phyloP scores from a whole-genome alignment of 2,113 vertebrate species.

The Onychostruthus taczanowskii region DNA sequence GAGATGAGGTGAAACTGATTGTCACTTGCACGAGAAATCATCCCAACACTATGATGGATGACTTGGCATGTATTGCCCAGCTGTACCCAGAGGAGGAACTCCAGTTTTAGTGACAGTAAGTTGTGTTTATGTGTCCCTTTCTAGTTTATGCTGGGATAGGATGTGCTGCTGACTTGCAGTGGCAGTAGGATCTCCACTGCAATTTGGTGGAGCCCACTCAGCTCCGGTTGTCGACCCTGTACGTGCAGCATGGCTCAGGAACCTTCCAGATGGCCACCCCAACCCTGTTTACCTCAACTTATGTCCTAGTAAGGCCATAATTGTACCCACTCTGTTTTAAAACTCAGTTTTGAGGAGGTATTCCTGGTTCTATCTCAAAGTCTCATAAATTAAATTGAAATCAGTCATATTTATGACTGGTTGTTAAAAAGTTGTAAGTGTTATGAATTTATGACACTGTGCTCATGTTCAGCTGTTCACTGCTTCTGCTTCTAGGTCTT shows the following conservation, averaged over 20 bases:
- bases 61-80: not conserved
- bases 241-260: not conserved
- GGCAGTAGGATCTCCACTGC: not conserved
- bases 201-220: not conserved
- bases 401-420: slow-evolving; percentile 66
- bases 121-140: not conserved
- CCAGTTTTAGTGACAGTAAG: not conserved
- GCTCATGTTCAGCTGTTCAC: slow-evolving; percentile 67
- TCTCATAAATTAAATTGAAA: slow-evolving; percentile 72
- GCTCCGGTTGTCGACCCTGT: not conserved
- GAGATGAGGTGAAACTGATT: not conserved
- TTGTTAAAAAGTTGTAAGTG: slow-evolving; percentile 69
- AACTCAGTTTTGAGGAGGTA: slow-evolving; percentile 50
- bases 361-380: slow-evolving; percentile 52
- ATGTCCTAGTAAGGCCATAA: not conserved
- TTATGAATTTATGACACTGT: slow-evolving; percentile 67
- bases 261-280: not conserved
- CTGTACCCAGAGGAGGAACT: not conserved
- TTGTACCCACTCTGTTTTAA: not conserved
- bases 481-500: slow-evolving; percentile 65
- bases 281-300: not conserved
- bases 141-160: not conserved
- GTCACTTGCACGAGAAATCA: not conserved
- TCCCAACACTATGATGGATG: not conserved
- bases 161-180: not conserved